These are phyloP conservation scores for Coracias cyanogaster DNA, from an alignment of 2,797 vertebrate species.

Conservation along the genomic window DNA sequence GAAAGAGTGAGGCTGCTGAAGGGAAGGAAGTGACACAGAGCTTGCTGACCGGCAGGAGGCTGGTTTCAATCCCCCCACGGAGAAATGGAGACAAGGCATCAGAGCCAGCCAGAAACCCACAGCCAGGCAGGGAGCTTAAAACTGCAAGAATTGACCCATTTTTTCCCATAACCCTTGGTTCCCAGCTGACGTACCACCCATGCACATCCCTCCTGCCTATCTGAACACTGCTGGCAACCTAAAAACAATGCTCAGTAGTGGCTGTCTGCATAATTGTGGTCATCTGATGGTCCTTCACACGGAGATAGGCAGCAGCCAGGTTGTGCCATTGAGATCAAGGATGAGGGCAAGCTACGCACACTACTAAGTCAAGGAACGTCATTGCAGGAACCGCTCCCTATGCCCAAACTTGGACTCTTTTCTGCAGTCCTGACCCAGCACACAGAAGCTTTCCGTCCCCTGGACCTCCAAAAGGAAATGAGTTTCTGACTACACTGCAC, in stretches of 20 bases:
- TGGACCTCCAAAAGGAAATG: conserved; percentile 67
- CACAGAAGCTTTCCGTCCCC: conserved; percentile 75
- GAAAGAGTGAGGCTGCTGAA: conserved; percentile 68
- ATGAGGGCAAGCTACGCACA: background rate
- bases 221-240: background rate
- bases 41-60: conserved; percentile 46
- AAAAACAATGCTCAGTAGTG: background rate
- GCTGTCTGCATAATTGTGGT: no score
- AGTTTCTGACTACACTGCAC: no score
- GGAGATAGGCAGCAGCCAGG: background rate
- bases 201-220: background rate
- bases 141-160: accelerated
- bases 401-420: conserved; percentile 83
- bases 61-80: conserved; percentile 39
- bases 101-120: background rate
- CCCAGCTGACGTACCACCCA: background rate
- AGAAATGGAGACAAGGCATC: background rate
- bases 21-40: conserved; percentile 79
- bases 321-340: background rate
- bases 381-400: conserved; percentile 74
- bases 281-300: background rate
- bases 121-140: background rate
- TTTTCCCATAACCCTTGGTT: background rate
- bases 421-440: conserved; percentile 83
- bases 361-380: conserved; percentile 49